These are phyloP conservation scores for Drosophila lutescens DNA, from an alignment of 2,888 invertebrate species.

Conservation along the genomic window DNA sequence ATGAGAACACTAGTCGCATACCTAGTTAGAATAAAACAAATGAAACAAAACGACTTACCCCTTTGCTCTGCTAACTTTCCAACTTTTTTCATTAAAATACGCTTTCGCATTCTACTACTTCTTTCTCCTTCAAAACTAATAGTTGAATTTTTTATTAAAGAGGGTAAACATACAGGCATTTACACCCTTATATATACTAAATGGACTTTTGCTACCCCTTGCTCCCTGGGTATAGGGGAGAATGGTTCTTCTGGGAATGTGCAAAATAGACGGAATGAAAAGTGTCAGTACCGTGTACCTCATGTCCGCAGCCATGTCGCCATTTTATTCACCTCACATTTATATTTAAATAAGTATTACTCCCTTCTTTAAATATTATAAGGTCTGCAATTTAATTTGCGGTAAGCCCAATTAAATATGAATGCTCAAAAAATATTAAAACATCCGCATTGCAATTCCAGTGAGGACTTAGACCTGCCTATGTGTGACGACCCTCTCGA, in stretches of 20 bases:
- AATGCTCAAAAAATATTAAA: not conserved
- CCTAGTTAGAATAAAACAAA: slow-evolving; percentile 1
- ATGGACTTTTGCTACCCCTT: slow-evolving; percentile 17
- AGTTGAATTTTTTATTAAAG: slow-evolving; percentile 39
- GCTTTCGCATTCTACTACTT: slow-evolving; percentile 19
- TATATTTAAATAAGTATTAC: slow-evolving; percentile 14
- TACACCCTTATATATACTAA: slow-evolving; percentile 1
- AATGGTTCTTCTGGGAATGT: no score
- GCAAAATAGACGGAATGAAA: not conserved
- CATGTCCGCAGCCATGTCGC: slow-evolving; percentile 2
- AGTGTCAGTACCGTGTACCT: not conserved
- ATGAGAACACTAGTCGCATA: not conserved
- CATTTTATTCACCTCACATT: slow-evolving; percentile 10
- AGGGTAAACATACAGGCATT: slow-evolving; percentile 23
- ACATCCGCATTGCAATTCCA: not conserved
- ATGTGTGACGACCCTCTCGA: not conserved
- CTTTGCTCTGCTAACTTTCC: slow-evolving; percentile 9
- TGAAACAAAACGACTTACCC: slow-evolving; percentile 5
- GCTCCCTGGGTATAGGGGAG: not conserved
- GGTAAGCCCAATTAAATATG: slow-evolving; percentile 16
- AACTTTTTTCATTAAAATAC: slow-evolving; percentile 41
- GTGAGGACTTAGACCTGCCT: not conserved
- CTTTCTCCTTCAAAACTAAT: slow-evolving; percentile 28
- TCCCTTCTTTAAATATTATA: slow-evolving; percentile 15
- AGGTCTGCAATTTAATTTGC: slow-evolving; percentile 5